Conservation (phyloP, 2,113 vertebrate genomes). For the Clarias batrachus region DNA sequence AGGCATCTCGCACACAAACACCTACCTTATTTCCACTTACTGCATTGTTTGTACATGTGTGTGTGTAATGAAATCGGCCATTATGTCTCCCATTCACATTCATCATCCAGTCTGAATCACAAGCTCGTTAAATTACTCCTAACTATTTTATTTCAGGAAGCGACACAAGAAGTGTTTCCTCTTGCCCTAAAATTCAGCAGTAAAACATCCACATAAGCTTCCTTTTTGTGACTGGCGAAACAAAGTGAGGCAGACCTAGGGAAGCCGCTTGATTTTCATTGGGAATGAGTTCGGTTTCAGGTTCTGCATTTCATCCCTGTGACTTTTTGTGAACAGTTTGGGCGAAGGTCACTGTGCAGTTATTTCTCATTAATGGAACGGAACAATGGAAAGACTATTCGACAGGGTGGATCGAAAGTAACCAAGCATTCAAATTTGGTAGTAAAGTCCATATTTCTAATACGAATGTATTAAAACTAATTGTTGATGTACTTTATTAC, state of each 20-base stretch:
- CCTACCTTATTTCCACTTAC: background rate
- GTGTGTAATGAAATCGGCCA: background rate
- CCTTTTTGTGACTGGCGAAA: background rate
- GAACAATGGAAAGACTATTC: background rate
- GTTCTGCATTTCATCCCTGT: conserved; percentile 7
- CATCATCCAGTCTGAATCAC: background rate
- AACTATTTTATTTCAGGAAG: background rate
- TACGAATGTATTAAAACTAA: too few relatives aligned
- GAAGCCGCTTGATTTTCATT: background rate
- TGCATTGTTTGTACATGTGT: background rate
- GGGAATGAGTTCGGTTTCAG: background rate
- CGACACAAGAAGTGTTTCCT: background rate
- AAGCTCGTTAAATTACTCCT: background rate
- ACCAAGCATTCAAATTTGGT: too few relatives aligned
- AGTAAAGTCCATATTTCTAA: too few relatives aligned
- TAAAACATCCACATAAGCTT: background rate
- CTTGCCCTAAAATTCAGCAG: background rate
- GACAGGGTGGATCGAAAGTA: background rate
- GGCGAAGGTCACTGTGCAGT: background rate
- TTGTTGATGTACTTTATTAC: too few relatives aligned
- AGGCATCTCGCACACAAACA: background rate
- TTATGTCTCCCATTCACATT: background rate
- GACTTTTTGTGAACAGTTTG: background rate
- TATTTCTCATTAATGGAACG: background rate
- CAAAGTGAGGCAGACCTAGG: background rate